Base-by-base conservation (phyloP, 2,888 invertebrate species). In the Brachynemurus nebulosus region DNA sequence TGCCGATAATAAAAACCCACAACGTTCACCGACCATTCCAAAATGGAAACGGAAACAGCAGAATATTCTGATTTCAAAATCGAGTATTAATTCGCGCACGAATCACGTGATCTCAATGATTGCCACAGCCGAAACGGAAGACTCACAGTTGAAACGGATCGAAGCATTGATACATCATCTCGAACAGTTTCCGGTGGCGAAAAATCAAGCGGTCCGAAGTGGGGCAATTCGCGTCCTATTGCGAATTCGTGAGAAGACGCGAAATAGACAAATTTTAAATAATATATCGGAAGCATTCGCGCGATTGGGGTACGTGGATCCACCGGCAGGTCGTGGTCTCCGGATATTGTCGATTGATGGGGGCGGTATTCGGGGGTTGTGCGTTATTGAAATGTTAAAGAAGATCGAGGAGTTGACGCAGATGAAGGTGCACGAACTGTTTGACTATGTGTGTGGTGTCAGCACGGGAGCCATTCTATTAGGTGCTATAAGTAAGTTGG, bases 331-430 rank as follows among this genome's bases (percentile, higher is more conserved):
- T 1, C 69, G 71, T 20, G 91, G 92, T 1, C 80, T 91, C 38
- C 70, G 82, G 57, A 76, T 93, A 44, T 69, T 93, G 41, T 70
- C 86, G 1, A 83, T 93, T 54, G 92, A 93, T 67, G 93, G 93
- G 2, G 92, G 93, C 35, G 92, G 92, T 39, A 80, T 86, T 48
- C 73, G 90, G 48, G 91, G 91, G n/a, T 70, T 92, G 48, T 70
- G 90, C 49, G 85, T 88, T 3, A 74, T 93, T 48, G 84, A 89
- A 64, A 77, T 90, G 61, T 64, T 93, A 50, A 74, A 78, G 41
- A 78, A 80, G 53, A 62, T 93, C 30, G 90, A 93, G 64, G 68
- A 73, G 49, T 61, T 80, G 16, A 78, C 82, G 2, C 79, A 80
- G 0, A 70, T 70, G 50, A 68, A 63, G 47, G 74, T 89, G 9